Evolutionary conservation across 2,888 invertebrate species (phyloP), one percentile per base, ranked within the genome.

Genomic region (Athetis lepigone): DNA sequence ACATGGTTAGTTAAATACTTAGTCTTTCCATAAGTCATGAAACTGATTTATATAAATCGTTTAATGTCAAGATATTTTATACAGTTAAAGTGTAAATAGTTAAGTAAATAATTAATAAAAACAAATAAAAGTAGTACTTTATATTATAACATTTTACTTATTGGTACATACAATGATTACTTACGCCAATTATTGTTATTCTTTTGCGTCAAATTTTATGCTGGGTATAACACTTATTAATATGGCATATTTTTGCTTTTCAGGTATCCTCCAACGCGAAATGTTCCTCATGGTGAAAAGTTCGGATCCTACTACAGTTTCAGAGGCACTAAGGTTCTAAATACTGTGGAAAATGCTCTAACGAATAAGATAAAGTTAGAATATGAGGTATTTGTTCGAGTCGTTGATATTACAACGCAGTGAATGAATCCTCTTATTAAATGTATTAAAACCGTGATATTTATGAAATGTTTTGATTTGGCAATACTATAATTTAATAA

Each of bases 311-410:
- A 88, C 77, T 94, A 92, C 78, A 93, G 90, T 62, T 93, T 92
- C 60, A 90, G 91, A 73, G 94, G 94, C 40, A 88, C 87, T 2
- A 93, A 93, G 75, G 76, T 88, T 33, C 71, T 94, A 21, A 88
- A 80, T 66, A 86, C 84, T 2, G 84, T 85, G 0, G 71, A 81
- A 4, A 89, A 92, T 70, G 73, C 88, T 0, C 72, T 88, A 6
- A 90, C 85, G 18, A 91, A 85, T 69, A 92, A 92, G 69, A 61
- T 93, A 36, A 94, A 92, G 75, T 80, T 94, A 59, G 90, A 94
- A 67, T 94, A 94, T 64, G 94, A 93, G 87, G 92, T 94, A 1
- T 89, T 90, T 62, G 91, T 93, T n/a, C 87, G 90, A 75, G 86
- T 94, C 5, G 90, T 93, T 0, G 92, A 93, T 57, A 67, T 67